Evolutionary conservation across 2,888 invertebrate genomes (phyloP).

Genomic region (Spilarctia lutea): DNA sequence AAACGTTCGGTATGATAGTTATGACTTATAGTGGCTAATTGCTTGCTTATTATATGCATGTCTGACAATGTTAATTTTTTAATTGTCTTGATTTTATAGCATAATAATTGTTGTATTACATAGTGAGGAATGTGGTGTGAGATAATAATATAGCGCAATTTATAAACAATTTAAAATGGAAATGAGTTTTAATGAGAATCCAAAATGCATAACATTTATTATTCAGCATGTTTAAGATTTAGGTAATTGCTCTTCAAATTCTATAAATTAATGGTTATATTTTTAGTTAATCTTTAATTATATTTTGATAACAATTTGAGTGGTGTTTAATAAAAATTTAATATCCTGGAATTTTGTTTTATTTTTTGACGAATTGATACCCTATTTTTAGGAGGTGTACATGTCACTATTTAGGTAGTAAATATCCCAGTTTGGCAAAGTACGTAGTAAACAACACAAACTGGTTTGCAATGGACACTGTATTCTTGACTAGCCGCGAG

Average conservation of each 20-base stretch:
- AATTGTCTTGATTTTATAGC: conserved; percentile 5
- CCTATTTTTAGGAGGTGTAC: background rate
- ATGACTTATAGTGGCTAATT: background rate
- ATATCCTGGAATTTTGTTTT: conserved; percentile 12
- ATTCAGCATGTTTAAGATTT: background rate
- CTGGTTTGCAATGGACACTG: too few relatives aligned
- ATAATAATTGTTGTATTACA: conserved; percentile 1
- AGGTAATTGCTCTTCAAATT: background rate
- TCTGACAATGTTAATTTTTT: background rate
- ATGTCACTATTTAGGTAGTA: too few relatives aligned
- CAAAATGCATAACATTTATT: background rate
- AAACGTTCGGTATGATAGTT: background rate
- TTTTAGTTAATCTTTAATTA: background rate
- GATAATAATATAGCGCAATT: background rate
- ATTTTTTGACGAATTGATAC: conserved; percentile 4
- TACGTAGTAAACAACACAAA: too few relatives aligned
- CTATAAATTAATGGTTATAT: background rate
- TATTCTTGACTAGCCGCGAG: too few relatives aligned
- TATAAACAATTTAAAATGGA: background rate
- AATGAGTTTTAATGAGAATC: background rate
- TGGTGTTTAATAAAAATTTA: conserved; percentile 18
- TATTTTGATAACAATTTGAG: background rate
- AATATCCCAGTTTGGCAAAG: too few relatives aligned
- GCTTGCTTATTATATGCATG: conserved; percentile 3
- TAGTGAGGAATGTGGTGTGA: background rate